A percentile compares a stretch with the other conserved stretches of the same genome.
These are phyloP conservation scores for Gastrophysa polygoni DNA, from an alignment of 2,888 invertebrate species.

Conservation along the genomic window DNA sequence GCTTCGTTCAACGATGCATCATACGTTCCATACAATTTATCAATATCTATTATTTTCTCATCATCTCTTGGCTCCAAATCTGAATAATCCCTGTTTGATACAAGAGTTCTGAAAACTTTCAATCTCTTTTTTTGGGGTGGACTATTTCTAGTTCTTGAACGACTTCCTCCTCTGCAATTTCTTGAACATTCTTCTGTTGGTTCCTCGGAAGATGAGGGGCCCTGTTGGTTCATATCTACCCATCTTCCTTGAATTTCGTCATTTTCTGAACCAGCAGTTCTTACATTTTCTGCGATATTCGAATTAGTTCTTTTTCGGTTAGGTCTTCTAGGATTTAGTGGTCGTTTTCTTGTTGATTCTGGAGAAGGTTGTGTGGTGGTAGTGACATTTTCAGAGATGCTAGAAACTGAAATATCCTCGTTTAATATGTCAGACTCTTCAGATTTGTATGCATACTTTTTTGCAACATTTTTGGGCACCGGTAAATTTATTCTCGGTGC, in stretches of 20 bases:
- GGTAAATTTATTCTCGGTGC: constrained; percentile 82
- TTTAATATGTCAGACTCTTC: constrained; percentile 53
- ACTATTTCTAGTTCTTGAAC: constrained; percentile 21
- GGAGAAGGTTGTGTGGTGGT: constrained; percentile 34
- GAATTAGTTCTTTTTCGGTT: neutral
- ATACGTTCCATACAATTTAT: constrained; percentile 21
- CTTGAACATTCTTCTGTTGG: constrained; percentile 27
- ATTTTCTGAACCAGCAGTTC: constrained; percentile 1
- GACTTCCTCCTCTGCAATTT: constrained; percentile 11
- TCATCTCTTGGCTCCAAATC: neutral
- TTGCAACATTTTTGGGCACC: constrained; percentile 75
- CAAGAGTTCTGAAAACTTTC: constrained; percentile 3
- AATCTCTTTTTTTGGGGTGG: constrained; percentile 1
- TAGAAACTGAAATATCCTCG: constrained; percentile 62
- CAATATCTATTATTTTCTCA: constrained; percentile 5
- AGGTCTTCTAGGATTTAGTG: neutral
- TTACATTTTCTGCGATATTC: constrained; percentile 67
- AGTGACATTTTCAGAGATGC: constrained; percentile 2
- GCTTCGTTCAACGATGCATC: constrained; percentile 29
- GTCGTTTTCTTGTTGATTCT: neutral
- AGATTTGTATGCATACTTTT: constrained; percentile 74
- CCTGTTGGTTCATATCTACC: constrained; percentile 24
- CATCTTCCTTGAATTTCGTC: constrained; percentile 26
- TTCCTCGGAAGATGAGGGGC: constrained; percentile 10
- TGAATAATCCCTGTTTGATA: neutral